A percentile compares a stretch with the other conserved stretches of the same genome.
phyloP scores from a whole-genome alignment of 2,797 vertebrate genomes.

The Carapus acus region DNA sequence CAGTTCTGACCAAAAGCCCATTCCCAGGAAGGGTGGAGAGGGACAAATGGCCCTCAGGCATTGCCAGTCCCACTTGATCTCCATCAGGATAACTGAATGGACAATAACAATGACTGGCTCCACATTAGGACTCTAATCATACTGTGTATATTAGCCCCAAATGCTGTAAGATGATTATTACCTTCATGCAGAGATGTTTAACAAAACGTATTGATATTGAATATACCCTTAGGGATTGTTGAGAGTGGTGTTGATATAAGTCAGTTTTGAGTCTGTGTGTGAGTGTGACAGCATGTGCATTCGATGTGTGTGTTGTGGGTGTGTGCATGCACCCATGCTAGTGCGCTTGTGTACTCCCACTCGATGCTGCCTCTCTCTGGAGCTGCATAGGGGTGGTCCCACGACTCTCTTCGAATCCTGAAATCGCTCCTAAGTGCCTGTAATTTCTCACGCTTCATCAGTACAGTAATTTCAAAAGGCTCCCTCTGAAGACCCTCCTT shows the following conservation, averaged over 20 bases:
- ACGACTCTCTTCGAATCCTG: conserved; percentile 46
- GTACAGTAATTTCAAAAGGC: conserved; percentile 67
- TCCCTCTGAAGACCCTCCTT: conserved; percentile 61
- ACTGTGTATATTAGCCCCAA: conserved; percentile 22
- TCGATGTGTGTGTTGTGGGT: conserved; percentile 10
- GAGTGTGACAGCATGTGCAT: conserved; percentile 12
- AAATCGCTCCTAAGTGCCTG: conserved; percentile 68
- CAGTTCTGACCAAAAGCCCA: conserved; percentile 46
- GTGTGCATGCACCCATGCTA: conserved; percentile 43
- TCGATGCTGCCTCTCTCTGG: conserved; percentile 24
- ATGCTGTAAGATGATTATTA: conserved; percentile 34
- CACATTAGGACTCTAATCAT: conserved; percentile 30
- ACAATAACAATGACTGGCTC: conserved; percentile 35
- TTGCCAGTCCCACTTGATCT: conserved; percentile 48
- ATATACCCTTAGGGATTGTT: conserved; percentile 16
- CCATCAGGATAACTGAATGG: conserved; percentile 50
- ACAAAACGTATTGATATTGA: conserved; percentile 4
- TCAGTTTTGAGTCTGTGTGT: neutral
- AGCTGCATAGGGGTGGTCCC: conserved; percentile 58
- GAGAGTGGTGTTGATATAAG: conserved; percentile 10
- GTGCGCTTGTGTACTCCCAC: conserved; percentile 42
- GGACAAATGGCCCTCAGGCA: conserved; percentile 51
- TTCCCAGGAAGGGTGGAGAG: conserved; percentile 62
- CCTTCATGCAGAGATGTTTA: conserved; percentile 18
- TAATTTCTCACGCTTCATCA: conserved; percentile 75